These are phyloP conservation scores for Cecidostiba fungosa DNA, from an alignment of 2,888 invertebrate species.

Conservation along the genomic window DNA sequence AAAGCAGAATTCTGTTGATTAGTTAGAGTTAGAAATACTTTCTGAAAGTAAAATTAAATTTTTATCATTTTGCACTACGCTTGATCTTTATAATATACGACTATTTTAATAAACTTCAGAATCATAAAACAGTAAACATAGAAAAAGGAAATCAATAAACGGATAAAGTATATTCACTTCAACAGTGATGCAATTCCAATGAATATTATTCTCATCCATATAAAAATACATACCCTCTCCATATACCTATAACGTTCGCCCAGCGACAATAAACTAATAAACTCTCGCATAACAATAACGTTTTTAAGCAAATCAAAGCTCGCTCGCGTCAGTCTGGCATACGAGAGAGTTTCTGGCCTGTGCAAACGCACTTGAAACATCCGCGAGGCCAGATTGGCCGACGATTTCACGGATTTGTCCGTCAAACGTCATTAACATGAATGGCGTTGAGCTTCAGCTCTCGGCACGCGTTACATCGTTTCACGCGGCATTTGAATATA, in stretches of 20 bases:
- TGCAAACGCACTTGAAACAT: constrained; percentile 23
- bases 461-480: not conserved
- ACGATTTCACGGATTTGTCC: constrained; percentile 44
- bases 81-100: too few species aligned
- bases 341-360: not conserved
- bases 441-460: not conserved
- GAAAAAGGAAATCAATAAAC: too few species aligned
- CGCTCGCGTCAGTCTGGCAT: too few species aligned
- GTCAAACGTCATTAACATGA: constrained; percentile 36
- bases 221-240: too few species aligned
- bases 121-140: too few species aligned
- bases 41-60: too few species aligned
- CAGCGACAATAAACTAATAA: not conserved
- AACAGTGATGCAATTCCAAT: too few species aligned
- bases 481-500: constrained; percentile 52
- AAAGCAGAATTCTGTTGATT: not conserved
- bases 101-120: too few species aligned
- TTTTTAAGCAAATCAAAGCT: constrained; percentile 19
- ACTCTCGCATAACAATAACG: not conserved
- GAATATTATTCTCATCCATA: too few species aligned
- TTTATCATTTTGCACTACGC: too few species aligned
- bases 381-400: not conserved
- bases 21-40: not conserved
- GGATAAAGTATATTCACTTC: too few species aligned
- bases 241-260: too few species aligned